Evolutionary conservation across 2,888 invertebrate genomes (phyloP), one percentile per base, ranked within the genome.

Genomic region (Tetanocera ferruginea): DNA sequence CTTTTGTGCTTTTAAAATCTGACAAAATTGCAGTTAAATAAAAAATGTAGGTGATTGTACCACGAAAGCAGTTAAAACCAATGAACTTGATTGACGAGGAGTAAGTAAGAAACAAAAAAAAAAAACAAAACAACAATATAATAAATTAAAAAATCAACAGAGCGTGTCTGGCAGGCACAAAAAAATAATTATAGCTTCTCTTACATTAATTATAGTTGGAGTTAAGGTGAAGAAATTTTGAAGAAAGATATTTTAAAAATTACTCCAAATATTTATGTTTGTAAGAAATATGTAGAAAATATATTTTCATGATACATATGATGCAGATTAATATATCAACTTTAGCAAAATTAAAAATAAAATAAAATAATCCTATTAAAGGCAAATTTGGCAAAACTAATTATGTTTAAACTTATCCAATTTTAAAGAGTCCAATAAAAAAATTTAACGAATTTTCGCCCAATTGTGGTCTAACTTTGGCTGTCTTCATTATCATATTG

Each of bases 21-120:
- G 37, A 19, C 37, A 66, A 37, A 23, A 37, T 66, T 34, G 66
- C 14, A 28, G 51, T 69, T 23, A 69, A 69, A 72, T 14, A 34
- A 60, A 72, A 72, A 72, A 72, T 23, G 34, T 57, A 71, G 57
- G 57, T 57, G 34, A 72, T 72, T 60, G 57, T 37, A 72, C 57
- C 72, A 72, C 57, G 25, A 25, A 51, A 51, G 23, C 49, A 8
- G 28, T 57, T 8, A 72, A 71, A 52, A 72, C 57, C 72, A 72
- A 57, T 72, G 72, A 72, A 72, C 72, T 72, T 72, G 72, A 72
- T 43, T 57, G 34, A 55, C 34, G 37, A 31, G 3, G 31, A 66
- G 19, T 4, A n/a, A n/a, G n/a, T n/a, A n/a, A n/a, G n/a, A n/a
- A 4, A 31, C n/a, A 66, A 66, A 14, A 66, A 3, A 66, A 34